Base-by-base conservation (phyloP, 2,113 vertebrate genomes). In the Leptodactylus fuscus region DNA sequence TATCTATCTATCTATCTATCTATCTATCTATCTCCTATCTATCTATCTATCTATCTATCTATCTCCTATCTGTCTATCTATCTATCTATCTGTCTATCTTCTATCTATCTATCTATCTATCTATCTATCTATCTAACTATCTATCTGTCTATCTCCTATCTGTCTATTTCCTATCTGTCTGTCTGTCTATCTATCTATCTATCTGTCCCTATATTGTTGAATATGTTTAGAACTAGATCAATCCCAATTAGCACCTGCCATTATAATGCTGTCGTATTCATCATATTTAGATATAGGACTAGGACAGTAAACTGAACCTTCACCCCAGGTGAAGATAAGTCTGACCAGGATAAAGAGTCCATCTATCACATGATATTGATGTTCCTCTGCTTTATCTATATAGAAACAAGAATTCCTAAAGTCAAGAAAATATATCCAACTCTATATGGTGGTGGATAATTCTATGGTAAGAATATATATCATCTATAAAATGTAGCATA, bases 381-480 rank as follows among this genome's bases (percentile, higher is more conserved):
- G 18, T 38, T 38, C 6, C 29, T 69, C 20, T 38, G 18, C 27
- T 24, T 76, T 76, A 32, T 76, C 38, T 29, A 29, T 24, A 46
- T n/a, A 85, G 83, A 85, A 85, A 85, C 7, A 13, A 8, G 62
- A 15, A n/a, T 85, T 85, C 27, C 55, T 85, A 6, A 41, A 32
- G 51, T 13, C 83, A 44, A 55, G 69, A 27, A 85, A 85, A 73
- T 85, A 71, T 32, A 58, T 85, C 4, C 12, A 80, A 18, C 48
- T 85, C 3, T 85, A 85, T 32, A 71, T 85, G 0, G 83, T 85
- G 9, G 83, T 65, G 1, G 83, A 85, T 80, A 46, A 85, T 12
- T 71, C 83, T 18, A 85, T 85, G 75, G 83, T 85, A 71, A 85
- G 83, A 36, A 0, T 51, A 1, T 53, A 29, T 0, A n/a, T 16